A percentile compares a stretch with the other conserved stretches of the same genome.
Conservation (phyloP, 2,888 invertebrate species). For the Tolmerus cingulatus region DNA sequence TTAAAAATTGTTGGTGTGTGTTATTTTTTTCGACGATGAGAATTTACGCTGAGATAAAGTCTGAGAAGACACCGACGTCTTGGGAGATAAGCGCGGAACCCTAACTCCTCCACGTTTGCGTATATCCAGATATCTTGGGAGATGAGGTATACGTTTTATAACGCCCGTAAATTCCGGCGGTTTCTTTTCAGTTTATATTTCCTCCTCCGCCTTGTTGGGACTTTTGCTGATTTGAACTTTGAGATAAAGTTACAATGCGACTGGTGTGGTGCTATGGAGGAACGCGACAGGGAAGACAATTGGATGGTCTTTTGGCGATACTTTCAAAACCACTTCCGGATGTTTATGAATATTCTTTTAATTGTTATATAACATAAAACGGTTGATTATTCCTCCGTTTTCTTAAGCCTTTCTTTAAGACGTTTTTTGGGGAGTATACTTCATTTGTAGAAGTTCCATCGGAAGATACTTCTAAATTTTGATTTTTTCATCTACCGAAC, state of each 20-base stretch:
- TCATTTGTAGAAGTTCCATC: too few species aligned
- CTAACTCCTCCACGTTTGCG: neutral
- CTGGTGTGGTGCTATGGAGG: neutral
- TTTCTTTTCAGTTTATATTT: neutral
- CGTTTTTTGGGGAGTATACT: too few species aligned
- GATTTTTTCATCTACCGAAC: neutral
- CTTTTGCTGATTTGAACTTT: constrained; percentile 1
- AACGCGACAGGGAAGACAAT: neutral
- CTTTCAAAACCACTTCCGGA: neutral
- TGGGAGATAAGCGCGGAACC: neutral
- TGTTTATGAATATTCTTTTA: neutral
- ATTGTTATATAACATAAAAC: neutral
- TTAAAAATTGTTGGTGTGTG: neutral
- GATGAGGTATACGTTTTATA: constrained; percentile 2
- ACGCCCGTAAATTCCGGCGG: constrained; percentile 16
- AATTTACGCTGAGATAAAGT: neutral
- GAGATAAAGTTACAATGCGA: constrained; percentile 10
- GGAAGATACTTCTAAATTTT: neutral
- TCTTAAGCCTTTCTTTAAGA: too few species aligned
- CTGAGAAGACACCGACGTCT: neutral
- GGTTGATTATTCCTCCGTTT: neutral
- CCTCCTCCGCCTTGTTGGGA: neutral
- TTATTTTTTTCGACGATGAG: neutral
- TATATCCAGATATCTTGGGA: neutral
- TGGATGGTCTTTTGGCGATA: neutral